Conservation (phyloP, 2,113 vertebrate species). For the Marmota flaviventris region DNA sequence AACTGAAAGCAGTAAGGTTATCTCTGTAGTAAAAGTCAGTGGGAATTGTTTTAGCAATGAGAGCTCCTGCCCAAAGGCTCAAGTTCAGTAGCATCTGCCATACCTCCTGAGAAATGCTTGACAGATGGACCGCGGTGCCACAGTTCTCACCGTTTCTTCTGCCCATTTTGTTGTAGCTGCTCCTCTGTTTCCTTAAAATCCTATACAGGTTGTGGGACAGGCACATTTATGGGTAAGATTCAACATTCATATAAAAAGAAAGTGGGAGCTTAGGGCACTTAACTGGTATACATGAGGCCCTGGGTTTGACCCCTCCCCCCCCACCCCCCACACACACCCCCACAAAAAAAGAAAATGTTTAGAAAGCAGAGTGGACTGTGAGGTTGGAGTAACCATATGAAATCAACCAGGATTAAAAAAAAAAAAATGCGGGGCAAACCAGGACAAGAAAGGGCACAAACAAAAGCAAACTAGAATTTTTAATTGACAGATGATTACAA, state of each 20-base stretch:
- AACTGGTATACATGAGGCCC: too few species aligned
- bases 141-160: constrained; percentile 43
- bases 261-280: background rate
- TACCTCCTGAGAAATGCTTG: constrained; percentile 68
- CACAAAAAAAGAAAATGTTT: too few species aligned
- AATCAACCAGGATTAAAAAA: background rate
- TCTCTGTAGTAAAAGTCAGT: background rate
- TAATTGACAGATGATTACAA: background rate
- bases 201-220: constrained; percentile 31
- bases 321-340: accelerated
- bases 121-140: background rate
- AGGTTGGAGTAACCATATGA: too few species aligned
- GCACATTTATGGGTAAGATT: background rate
- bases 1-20: background rate
- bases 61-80: background rate
- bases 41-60: background rate
- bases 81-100: background rate
- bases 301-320: background rate
- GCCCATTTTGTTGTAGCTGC: constrained; percentile 33
- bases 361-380: background rate
- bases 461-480: background rate
- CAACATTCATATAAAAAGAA: background rate
- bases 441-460: too few species aligned
- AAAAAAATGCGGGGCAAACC: background rate
- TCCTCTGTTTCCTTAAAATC: constrained; percentile 62